Conservation (phyloP, 37 sponge, comb jelly and placozoan genomes). For the Lycopodina hypogea region DNA sequence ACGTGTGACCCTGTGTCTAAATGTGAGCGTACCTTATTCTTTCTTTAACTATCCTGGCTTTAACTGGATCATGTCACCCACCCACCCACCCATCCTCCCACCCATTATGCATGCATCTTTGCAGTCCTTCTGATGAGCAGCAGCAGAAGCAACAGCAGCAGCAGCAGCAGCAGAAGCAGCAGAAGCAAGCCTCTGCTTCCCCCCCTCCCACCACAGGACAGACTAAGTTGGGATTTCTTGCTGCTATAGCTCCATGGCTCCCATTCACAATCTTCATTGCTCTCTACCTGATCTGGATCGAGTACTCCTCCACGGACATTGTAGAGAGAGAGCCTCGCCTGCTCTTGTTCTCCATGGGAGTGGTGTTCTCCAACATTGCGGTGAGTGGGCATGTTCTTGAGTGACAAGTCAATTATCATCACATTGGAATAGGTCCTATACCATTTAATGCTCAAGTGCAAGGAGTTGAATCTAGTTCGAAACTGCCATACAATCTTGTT, state of each 20-base stretch:
- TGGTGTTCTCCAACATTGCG: conserved; percentile 80
- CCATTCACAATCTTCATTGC: conserved; percentile 37
- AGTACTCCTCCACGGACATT: conserved; percentile 49
- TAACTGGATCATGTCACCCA: too few species aligned
- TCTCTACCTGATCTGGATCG: conserved; percentile 49
- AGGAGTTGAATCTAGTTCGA: not conserved
- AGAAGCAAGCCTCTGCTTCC: not conserved
- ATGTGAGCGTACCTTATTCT: too few species aligned
- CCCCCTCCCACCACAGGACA: not conserved
- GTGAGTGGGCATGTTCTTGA: conserved; percentile 42
- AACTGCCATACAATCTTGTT: not conserved
- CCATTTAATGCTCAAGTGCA: not conserved
- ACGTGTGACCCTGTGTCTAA: too few species aligned
- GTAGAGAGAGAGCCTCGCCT: conserved; percentile 43
- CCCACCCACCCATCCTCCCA: too few species aligned
- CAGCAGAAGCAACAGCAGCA: not conserved
- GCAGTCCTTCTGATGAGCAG: conserved; percentile 8
- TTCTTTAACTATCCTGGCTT: too few species aligned
- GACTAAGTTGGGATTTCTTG: not conserved
- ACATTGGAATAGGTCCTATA: not conserved
- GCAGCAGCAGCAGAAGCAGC: not conserved
- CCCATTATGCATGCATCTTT: too few species aligned
- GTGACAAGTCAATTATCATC: not conserved
- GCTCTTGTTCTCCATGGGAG: conserved; percentile 60
- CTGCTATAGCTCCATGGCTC: conserved; percentile 44